Conservation (phyloP, 2,888 invertebrate species). For the Chydorus sphaericus region DNA sequence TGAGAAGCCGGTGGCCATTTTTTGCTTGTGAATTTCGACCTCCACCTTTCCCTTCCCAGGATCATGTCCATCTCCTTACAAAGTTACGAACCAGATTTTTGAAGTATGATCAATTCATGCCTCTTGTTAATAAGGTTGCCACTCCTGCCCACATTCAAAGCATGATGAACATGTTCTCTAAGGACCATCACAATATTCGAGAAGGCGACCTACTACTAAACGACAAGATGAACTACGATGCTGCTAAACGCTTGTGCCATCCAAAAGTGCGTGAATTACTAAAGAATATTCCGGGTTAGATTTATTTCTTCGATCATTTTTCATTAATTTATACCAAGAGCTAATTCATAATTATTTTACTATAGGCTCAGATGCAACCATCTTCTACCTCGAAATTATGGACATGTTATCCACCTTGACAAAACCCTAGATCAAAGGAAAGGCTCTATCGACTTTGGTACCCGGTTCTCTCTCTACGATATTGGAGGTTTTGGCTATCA, state of each 20-base stretch:
- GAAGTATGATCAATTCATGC: background rate
- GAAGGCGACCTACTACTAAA: background rate
- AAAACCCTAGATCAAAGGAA: background rate
- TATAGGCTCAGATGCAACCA: background rate
- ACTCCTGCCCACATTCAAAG: background rate
- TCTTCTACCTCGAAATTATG: background rate
- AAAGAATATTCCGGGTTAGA: background rate
- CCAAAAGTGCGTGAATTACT: background rate
- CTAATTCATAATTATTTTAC: no score
- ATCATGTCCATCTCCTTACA: background rate
- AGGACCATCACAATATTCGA: background rate
- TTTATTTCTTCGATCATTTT: no score
- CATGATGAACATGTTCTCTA: background rate
- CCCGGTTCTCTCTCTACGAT: background rate
- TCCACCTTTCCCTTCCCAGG: background rate
- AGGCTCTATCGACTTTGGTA: background rate
- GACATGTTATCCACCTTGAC: background rate
- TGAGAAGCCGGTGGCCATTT: background rate
- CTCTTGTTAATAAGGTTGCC: background rate
- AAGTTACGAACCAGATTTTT: slow-evolving; percentile 3
- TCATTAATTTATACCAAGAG: no score
- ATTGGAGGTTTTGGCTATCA: background rate
- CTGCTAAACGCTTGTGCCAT: background rate
- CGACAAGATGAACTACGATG: slow-evolving; percentile 10
- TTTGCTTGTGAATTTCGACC: background rate